Conservation (phyloP, 2,113 vertebrate species). For the Mionectes macconnelli region DNA sequence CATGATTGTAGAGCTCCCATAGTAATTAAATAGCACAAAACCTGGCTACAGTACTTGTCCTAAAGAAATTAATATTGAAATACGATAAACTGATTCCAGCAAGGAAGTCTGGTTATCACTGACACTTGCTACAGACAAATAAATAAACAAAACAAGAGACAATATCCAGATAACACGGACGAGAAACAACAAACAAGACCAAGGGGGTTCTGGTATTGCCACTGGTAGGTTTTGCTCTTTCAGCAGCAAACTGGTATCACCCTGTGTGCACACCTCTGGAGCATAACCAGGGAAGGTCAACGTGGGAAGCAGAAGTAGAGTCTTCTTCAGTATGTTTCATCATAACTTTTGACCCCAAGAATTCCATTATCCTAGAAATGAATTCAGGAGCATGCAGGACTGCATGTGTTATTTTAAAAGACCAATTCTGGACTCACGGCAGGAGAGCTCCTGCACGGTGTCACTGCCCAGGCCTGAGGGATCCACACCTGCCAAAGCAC, state of each 20-base stretch:
- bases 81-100: background rate
- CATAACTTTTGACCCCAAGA: fast-evolving
- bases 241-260: slow-evolving; percentile 15
- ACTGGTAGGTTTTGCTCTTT: background rate
- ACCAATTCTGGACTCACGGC: fast-evolving
- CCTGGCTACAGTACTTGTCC: background rate
- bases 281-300: background rate
- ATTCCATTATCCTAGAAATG: background rate
- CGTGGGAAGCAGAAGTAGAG: background rate
- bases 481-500: fast-evolving
- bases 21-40: background rate
- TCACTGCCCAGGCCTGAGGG: background rate
- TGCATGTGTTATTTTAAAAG: background rate
- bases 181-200: background rate
- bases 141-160: background rate
- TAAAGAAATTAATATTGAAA: background rate
- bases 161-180: background rate
- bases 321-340: background rate
- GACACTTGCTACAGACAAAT: background rate
- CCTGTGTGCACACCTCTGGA: background rate
- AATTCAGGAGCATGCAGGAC: background rate
- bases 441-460: background rate
- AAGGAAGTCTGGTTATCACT: background rate
- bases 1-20: background rate
- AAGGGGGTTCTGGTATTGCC: background rate